Percentiles rank a stretch among this genome's conserved stretches.
Conservation (phyloP, 2,113 vertebrate species). For the Merops nubicus region DNA sequence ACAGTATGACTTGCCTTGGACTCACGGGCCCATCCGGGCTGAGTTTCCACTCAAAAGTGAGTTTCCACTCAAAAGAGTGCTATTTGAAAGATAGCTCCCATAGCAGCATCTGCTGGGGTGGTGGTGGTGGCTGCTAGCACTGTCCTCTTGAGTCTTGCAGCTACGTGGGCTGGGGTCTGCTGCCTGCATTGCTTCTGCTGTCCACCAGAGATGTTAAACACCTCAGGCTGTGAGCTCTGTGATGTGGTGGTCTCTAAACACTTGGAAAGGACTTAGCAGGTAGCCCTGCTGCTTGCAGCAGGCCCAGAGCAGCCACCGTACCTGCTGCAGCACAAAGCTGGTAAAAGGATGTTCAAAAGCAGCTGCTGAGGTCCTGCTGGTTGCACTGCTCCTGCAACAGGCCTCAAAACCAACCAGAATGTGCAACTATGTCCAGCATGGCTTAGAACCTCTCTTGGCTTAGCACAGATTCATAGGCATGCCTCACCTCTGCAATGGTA, state of each 20-base stretch:
- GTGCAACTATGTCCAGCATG: too few species aligned
- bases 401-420: too few species aligned
- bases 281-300: background rate
- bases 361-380: background rate
- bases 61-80: background rate
- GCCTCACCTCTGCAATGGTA: too few species aligned
- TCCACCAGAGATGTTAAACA: background rate
- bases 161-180: background rate
- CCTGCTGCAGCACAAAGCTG: background rate
- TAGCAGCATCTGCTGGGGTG: background rate
- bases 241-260: accelerated
- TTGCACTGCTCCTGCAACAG: too few species aligned
- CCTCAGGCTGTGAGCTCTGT: background rate
- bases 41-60: background rate
- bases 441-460: too few species aligned
- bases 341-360: background rate
- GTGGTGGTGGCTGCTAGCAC: accelerated
- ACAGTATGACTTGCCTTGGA: background rate
- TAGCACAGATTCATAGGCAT: too few species aligned
- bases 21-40: background rate
- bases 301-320: background rate
- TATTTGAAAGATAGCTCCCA: too few species aligned
- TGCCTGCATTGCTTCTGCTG: background rate
- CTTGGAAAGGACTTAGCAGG: background rate
- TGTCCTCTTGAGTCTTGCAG: accelerated